Evolutionary conservation across 2,888 invertebrate species (phyloP).

Genomic region (Venustoraphidia nigricollis): DNA sequence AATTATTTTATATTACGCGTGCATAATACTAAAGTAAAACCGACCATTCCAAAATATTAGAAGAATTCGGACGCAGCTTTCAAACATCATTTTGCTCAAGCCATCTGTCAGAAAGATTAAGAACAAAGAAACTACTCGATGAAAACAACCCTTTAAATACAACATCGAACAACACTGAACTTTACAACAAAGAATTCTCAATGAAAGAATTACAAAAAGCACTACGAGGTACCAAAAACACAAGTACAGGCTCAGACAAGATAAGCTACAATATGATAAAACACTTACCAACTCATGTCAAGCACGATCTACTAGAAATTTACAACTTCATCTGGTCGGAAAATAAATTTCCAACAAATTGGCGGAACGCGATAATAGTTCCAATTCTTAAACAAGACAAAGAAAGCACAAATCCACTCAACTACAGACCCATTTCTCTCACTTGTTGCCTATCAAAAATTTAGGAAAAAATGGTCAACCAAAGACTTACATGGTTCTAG

Average conservation of each 20-base stretch:
- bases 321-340: slow-evolving; percentile 5
- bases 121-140: too few relatives aligned
- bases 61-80: too few relatives aligned
- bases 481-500: slow-evolving; percentile 4
- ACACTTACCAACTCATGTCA: background rate
- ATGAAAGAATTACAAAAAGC: background rate
- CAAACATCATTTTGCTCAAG: too few relatives aligned
- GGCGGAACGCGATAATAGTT: slow-evolving; percentile 3
- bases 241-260: slow-evolving; percentile 3
- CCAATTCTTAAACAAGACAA: slow-evolving; percentile 1
- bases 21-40: too few relatives aligned
- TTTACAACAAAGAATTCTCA: slow-evolving; percentile 1
- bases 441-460: slow-evolving; percentile 3
- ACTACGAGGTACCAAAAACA: background rate
- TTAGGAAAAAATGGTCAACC: slow-evolving; percentile 5
- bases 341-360: slow-evolving; percentile 2
- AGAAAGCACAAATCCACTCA: background rate
- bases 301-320: background rate
- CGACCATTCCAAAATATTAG: too few relatives aligned
- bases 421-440: slow-evolving; percentile 4
- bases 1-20: too few relatives aligned
- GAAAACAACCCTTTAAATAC: too few relatives aligned
- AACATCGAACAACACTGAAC: background rate
- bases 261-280: slow-evolving; percentile 3
- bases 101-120: too few relatives aligned